These are phyloP conservation scores for Drosophila merina DNA, from an alignment of 2,888 invertebrate genomes.

Conservation along the genomic window DNA sequence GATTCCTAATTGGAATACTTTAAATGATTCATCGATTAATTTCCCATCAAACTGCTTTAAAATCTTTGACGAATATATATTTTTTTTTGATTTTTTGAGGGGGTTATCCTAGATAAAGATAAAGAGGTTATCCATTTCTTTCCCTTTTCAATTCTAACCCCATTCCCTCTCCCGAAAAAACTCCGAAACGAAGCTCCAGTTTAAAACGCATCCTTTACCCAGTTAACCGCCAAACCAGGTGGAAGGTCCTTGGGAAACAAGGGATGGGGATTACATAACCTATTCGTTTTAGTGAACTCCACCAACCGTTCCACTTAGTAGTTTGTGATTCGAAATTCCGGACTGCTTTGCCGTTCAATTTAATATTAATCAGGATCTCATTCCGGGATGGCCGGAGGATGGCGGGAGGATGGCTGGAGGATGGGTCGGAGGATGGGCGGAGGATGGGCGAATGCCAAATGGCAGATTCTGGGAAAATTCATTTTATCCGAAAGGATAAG, in stretches of 20 bases:
- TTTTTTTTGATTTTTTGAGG: no score
- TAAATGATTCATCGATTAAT: no score
- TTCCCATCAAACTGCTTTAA: no score
- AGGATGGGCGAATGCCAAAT: no score
- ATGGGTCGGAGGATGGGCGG: no score
- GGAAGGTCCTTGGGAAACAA: not conserved
- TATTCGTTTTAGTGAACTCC: not conserved
- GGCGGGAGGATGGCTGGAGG: no score
- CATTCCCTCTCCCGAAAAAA: not conserved
- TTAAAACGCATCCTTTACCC: not conserved
- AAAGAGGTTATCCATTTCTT: no score
- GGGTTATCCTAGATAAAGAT: no score
- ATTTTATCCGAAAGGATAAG: constrained; percentile 32
- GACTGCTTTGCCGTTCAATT: constrained; percentile 14
- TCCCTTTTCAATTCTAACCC: not conserved
- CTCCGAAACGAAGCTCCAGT: not conserved
- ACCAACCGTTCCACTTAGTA: not conserved
- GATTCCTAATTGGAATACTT: no score
- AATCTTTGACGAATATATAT: no score
- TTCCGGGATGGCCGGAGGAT: not conserved
- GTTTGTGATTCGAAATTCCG: constrained; percentile 15
- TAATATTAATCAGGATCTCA: constrained; percentile 26
- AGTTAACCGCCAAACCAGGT: constrained; percentile 3
- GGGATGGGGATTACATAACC: constrained; percentile 4
- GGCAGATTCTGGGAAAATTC: constrained; percentile 11